Evolutionary conservation across 1,140 invertebrate genomes (phyloP).

Genomic region (Planococcus citri): DNA sequence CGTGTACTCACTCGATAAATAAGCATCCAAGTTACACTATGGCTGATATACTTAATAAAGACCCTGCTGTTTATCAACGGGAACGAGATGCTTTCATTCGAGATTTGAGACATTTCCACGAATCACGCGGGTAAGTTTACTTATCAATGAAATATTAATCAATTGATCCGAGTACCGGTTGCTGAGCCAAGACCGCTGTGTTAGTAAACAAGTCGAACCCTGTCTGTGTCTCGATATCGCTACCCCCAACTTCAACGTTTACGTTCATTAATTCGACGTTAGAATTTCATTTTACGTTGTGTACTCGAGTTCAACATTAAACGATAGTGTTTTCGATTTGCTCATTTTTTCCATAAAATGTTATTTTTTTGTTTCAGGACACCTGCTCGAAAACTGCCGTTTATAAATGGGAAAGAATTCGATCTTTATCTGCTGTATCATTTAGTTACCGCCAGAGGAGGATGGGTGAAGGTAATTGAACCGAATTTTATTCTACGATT

Average conservation of each 20-base stretch:
- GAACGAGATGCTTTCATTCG: conserved; percentile 50
- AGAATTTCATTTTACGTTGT: neutral
- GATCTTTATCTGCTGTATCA: conserved; percentile 83
- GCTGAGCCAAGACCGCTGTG: neutral
- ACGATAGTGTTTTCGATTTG: too few species aligned
- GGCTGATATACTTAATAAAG: conserved; percentile 57
- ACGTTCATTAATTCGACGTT: neutral
- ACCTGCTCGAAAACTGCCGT: conserved; percentile 56
- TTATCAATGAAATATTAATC: neutral
- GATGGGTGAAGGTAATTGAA: conserved; percentile 74
- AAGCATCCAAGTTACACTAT: conserved; percentile 33
- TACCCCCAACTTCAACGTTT: neutral
- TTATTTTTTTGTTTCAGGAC: conserved; percentile 48
- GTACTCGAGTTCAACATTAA: too few species aligned
- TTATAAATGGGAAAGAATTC: conserved; percentile 75
- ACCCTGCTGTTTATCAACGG: conserved; percentile 52
- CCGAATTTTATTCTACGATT: neutral
- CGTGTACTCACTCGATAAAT: conserved; percentile 14
- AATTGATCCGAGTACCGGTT: neutral
- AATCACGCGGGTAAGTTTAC: conserved; percentile 60
- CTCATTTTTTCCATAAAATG: neutral
- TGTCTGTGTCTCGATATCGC: neutral
- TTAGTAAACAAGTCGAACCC: neutral
- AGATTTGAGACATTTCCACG: conserved; percentile 70
- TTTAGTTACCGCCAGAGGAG: conserved; percentile 78